Evolutionary conservation across 2,797 vertebrate genomes (phyloP), one percentile per base, ranked within the genome.

Genomic region (Taenioides sp.): DNA sequence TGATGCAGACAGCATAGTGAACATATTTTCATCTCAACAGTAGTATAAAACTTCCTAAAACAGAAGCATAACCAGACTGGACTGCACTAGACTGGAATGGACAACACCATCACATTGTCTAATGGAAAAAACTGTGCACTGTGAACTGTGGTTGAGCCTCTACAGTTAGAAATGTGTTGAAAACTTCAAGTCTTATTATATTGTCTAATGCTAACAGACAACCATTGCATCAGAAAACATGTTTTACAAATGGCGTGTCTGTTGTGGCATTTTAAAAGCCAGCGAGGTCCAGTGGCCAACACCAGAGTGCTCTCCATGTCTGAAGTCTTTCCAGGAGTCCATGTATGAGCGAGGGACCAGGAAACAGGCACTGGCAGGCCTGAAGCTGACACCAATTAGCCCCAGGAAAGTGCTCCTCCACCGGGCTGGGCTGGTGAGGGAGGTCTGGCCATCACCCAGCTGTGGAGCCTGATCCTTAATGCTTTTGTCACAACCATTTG

Each of bases 311-410:
- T 83, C 70, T 68, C 40, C 73, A 23, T 71, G 73, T 85, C 78
- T 86, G 80, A 88, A 88, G 76, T 79, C 66, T 77, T 80, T 89
- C 87, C 89, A 92, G 76, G 60, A 64, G 75, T 70, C 77, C 72
- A 85, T 89, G 86, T 88, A 86, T 63, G 77, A 84, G 86, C 69
- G 12, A 55, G 80, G 50, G 74, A 91, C 86, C 78, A 86, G 86
- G 88, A 92, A 91, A 91, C 77, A 49, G 84, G 84, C 81, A 77
- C 84, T 91, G 87, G 91, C 89, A 89, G 76, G 66, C 61, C 69
- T 69, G 74, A 84, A 84, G 76, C 80, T 74, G 57, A 76, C 64
- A 72, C 78, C 82, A 87, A 86, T 90, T 84, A 86, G 73, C 50
- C 64, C 63, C 66, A 89, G 85, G 89, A 88, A 91, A 85, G 65